Evolutionary conservation across 2,888 invertebrate genomes (phyloP).

Genomic region (Phrixothrix hirtus): DNA sequence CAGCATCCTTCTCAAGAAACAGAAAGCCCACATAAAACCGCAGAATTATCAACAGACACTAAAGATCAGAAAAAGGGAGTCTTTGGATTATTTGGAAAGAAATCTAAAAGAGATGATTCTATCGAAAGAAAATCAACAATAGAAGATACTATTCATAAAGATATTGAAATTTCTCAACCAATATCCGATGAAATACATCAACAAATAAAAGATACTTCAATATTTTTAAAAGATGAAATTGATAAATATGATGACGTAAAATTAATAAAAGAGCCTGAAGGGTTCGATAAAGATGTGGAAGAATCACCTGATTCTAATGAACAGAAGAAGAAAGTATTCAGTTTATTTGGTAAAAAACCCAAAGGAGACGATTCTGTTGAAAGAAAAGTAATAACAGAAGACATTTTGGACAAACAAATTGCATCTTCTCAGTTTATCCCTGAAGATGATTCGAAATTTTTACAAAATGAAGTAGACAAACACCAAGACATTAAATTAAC

Average conservation of each 20-base stretch:
- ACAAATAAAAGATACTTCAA: constrained; percentile 10
- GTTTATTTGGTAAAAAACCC: constrained; percentile 35
- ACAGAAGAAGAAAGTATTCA: constrained; percentile 31
- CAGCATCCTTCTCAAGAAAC: constrained; percentile 2
- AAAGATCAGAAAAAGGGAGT: constrained; percentile 5
- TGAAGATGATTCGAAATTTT: neutral
- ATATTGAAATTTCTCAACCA: neutral
- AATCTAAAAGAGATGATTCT: constrained; percentile 29
- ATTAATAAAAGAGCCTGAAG: neutral
- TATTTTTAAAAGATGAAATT: constrained; percentile 23
- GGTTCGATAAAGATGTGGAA: neutral
- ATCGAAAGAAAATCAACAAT: neutral
- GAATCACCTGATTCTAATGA: neutral
- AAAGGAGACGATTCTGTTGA: constrained; percentile 30
- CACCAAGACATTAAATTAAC: constrained; percentile 2
- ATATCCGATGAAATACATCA: constrained; percentile 2
- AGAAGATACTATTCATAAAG: constrained; percentile 31
- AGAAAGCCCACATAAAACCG: too few species aligned
- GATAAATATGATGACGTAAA: constrained; percentile 1
- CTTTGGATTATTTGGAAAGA: constrained; percentile 25
- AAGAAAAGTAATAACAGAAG: too few species aligned
- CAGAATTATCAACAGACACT: constrained; percentile 2
- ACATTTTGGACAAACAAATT: too few species aligned
- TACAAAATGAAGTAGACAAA: neutral
- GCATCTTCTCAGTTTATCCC: too few species aligned